Evolutionary conservation across 2,888 invertebrate species (phyloP).

Genomic region (Neoascia interrupta): DNA sequence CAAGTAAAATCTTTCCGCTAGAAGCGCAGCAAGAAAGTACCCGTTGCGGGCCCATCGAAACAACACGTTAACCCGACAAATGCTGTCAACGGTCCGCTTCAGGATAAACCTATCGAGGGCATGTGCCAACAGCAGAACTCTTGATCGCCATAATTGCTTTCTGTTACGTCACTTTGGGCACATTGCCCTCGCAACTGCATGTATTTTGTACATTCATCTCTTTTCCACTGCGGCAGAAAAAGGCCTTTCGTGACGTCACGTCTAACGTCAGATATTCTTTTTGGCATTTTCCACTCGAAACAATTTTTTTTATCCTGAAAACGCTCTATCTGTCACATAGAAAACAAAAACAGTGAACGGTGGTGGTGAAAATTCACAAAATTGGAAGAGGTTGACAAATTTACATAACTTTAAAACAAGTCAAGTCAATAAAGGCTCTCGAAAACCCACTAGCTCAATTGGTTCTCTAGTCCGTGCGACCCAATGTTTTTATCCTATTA

Average conservation of each 20-base stretch:
- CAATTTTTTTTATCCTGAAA: conserved; percentile 15
- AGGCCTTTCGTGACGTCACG: conserved; percentile 21
- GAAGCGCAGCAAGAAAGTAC: too few relatives aligned
- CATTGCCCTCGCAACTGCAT: too few relatives aligned
- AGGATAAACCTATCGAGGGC: neutral
- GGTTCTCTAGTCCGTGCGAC: neutral
- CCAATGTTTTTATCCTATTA: conserved; percentile 19
- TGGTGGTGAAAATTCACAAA: conserved; percentile 58
- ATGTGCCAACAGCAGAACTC: neutral
- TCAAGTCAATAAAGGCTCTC: conserved; percentile 26
- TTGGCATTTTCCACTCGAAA: conserved; percentile 28
- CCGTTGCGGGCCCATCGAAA: too few relatives aligned
- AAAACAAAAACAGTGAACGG: conserved; percentile 68
- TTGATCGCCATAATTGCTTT: neutral
- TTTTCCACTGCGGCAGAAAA: neutral
- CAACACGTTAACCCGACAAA: too few relatives aligned
- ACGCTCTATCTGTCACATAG: conserved; percentile 59
- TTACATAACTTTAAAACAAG: conserved; percentile 65
- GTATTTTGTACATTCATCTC: too few relatives aligned
- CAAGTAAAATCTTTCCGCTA: too few relatives aligned
- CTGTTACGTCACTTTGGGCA: too few relatives aligned
- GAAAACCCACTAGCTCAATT: conserved; percentile 20
- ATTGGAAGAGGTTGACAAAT: conserved; percentile 59
- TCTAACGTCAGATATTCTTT: conserved; percentile 32
- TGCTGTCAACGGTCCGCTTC: too few relatives aligned